phyloP scores from a whole-genome alignment of 2,797 vertebrate genomes.

The Threskiornis aethiopicus region DNA sequence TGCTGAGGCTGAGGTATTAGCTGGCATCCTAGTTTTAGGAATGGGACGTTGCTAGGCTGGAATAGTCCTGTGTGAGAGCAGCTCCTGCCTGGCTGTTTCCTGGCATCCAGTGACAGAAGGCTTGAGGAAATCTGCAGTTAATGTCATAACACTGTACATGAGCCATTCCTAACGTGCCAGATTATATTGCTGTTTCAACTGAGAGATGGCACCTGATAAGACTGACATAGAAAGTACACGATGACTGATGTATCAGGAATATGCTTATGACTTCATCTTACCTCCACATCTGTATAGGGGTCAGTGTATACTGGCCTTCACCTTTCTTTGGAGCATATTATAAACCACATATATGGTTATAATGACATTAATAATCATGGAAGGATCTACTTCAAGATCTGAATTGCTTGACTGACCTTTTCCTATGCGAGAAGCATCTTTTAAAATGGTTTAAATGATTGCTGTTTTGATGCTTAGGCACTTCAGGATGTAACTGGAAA shows the following conservation, averaged over 20 bases:
- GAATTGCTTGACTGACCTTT: neutral
- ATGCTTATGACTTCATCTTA: neutral
- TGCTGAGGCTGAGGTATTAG: conserved; percentile 69
- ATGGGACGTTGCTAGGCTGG: neutral
- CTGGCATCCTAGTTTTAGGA: neutral
- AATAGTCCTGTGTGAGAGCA: neutral
- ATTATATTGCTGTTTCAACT: neutral
- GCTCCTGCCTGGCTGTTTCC: neutral
- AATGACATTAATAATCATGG: neutral
- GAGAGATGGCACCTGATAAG: neutral
- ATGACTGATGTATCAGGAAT: neutral
- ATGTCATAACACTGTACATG: neutral
- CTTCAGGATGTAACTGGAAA: neutral
- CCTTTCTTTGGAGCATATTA: neutral
- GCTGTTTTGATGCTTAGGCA: neutral
- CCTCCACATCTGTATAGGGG: neutral
- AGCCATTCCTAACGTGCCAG: neutral
- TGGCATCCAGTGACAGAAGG: neutral
- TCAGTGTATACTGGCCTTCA: neutral
- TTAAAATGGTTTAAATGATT: neutral
- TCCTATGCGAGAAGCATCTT: neutral
- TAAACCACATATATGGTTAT: neutral
- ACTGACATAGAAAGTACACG: neutral
- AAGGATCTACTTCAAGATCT: neutral
- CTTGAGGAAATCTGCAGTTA: neutral